Evolutionary conservation across 2,797 vertebrate species (phyloP), one percentile per base, ranked within the genome.

Genomic region (Alcedo atthis): DNA sequence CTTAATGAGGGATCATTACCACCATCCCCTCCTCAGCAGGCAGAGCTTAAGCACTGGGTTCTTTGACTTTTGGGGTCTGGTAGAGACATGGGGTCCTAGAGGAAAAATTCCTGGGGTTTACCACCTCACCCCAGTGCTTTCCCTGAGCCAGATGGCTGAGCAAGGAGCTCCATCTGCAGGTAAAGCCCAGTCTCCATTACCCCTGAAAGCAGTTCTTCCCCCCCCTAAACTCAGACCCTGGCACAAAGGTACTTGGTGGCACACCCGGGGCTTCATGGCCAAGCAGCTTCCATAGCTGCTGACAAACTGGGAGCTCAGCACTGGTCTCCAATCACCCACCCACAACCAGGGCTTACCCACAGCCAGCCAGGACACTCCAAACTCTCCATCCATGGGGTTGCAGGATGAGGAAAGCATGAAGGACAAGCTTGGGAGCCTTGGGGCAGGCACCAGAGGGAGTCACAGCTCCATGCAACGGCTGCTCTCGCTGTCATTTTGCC

Each of bases 151-250:
- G 1, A 69, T 3, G 1, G 67, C 35, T 1, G 3, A 70, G 54
- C 1, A 0, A 54, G 51, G 70, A 92, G 94, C 94, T 95, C 90
- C 94, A 94, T 67, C 90, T 95, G 83, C 94, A 92, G 94, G 87
- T 66, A 81, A 25, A 83, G 6, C 45, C 53, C 43, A 64, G 42
- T 20, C 46, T 58, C 40, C 12, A 18, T 32, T 73, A 5, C 73
- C 59, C 75, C 53, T 2, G 0, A 58, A 25, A 86, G 6, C 48
- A 5, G 20, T 66, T 59, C 61, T 54, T 54, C 1, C 1, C 10
- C 8, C 8, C 46, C 24, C 42, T 32, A 43, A 0, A 51, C 30
- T 32, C 14, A 16, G 30, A 26, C 55, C 10, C 53, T 55, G 77
- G 90, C 43, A 35, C 58, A 5, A 19, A 18, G 59, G 3, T 18